Evolutionary conservation across 2,888 invertebrate species (phyloP).

Genomic region (Microplitis deprimator): DNA sequence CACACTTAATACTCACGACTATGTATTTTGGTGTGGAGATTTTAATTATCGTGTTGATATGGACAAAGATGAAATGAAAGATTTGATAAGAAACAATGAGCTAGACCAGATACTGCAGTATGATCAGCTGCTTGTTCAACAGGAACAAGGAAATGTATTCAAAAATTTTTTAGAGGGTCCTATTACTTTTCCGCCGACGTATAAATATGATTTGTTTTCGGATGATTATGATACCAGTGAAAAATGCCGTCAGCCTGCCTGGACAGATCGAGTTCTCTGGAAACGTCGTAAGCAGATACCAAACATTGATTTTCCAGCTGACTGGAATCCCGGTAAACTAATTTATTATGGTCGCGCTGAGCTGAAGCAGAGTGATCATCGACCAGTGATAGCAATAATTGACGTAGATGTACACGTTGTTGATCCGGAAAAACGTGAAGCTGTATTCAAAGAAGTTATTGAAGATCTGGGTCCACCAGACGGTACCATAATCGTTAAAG

Average conservation of each 20-base stretch:
- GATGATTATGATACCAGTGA: constrained; percentile 99
- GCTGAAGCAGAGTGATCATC: constrained; percentile 96
- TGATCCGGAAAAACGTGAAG: constrained; percentile 82
- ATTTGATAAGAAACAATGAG: constrained; percentile 83
- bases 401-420: constrained; percentile 90
- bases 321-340: constrained; percentile 85
- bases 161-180: constrained; percentile 94
- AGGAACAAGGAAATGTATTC: constrained; percentile 87
- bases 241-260: constrained; percentile 96
- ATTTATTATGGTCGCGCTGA: constrained; percentile 94
- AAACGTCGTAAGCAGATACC: constrained; percentile 83
- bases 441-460: constrained; percentile 88
- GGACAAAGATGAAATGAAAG: constrained; percentile 93
- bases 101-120: constrained; percentile 83
- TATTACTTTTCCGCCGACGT: constrained; percentile 94
- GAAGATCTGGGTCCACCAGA: constrained; percentile 94
- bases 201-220: constrained; percentile 98
- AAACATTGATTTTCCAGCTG: constrained; percentile 76
- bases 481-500: constrained; percentile 88
- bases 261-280: constrained; percentile 99
- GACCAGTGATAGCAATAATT: constrained; percentile 93
- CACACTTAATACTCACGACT: constrained; percentile 94
- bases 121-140: constrained; percentile 90
- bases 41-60: constrained; percentile 98
- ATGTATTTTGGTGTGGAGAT: constrained; percentile 99